Evolutionary conservation across 2,888 invertebrate genomes (phyloP), one percentile per base, ranked within the genome.

Genomic region (Ormyrus thymus): DNA sequence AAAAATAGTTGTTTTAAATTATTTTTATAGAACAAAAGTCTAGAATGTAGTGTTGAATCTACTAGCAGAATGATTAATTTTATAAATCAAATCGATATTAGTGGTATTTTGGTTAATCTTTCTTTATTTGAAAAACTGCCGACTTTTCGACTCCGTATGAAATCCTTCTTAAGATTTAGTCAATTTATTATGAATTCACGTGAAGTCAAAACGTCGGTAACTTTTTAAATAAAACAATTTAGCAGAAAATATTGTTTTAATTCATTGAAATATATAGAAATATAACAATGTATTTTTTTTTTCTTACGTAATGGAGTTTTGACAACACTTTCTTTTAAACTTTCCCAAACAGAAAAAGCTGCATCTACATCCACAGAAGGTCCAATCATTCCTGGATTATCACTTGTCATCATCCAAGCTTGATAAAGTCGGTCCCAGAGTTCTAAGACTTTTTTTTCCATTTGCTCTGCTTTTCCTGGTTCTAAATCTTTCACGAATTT

Each of bases 351-450:
- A 84, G 93, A 93, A 83, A 94, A 93, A 4, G 96, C 93, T 0
- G 95, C 96, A 64, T 93, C 91, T 10, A 93, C 91, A 76, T 96
- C 94, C 0, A 96, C 96, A 77, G 94, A 92, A 0, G 96, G 96
- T 0, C 96, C 96, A 65, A 89, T 86, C 7, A 90, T 85, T 79
- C 92, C 92, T 84, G 93, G 90, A 10, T 89, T 88, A 75, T 90
- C 90, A 83, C 93, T 93, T 0, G 95, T 93, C 86, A 95, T 94
- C 90, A 97, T 95, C 97, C 97, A 97, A 79, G 96, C 95, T 90
- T 97, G 96, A 90, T 98, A 98, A 62, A 98, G 93, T 79, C 97
- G 92, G 90, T 98, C 98, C 97, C 97, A 98, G 15, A 98, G 92
- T 89, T 97, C 97, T 56, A 98, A 91, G 1, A 97, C 94, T 90